Evolutionary conservation across 2,113 vertebrate genomes (phyloP), one percentile per base, ranked within the genome.

Genomic region (Corvus cornix): DNA sequence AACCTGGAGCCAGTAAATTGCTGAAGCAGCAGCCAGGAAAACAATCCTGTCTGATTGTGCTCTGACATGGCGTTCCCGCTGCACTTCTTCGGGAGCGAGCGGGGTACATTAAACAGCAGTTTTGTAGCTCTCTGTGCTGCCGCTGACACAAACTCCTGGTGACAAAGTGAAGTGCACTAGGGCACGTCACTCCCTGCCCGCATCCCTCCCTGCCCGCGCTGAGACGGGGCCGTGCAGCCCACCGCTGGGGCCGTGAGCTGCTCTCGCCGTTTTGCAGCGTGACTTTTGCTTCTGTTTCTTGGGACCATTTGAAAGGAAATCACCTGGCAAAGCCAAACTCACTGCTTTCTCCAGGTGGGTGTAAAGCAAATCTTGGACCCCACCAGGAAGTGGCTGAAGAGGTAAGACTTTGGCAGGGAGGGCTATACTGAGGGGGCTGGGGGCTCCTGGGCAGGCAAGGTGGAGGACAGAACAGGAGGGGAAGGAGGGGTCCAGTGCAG

Each of bases 261-360:
- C 73, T 66, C 68, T 21, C 1, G 0, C 44, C 0, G 0, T 23
- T 72, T 27, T 23, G 62, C 44, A 43, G 59, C 0, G 0, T 9
- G 46, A 74, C 26, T 80, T 93, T 43, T n/a, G 49, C n/a, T 73
- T 81, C 69, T 70, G 46, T 53, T 84, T 81, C 73, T 49, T n/a
- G 66, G 16, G 58, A 22, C 44, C 35, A 2, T 7, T 37, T 2
- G 3, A 51, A 74, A 70, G 33, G 13, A 62, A n/a, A 22, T 62
- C 3, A 56, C 19, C 7, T 6, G 41, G 33, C 27, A 59, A 59
- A 84, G 76, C 26, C 48, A 70, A 68, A 63, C 9, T 30, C 1
- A 0, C 16, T 8, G 30, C 76, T 60, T 55, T 56, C 59, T 60
- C 35, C 37, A 12, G 28, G 31, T 15, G 4, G 15, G 23, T 48